Base-by-base conservation (phyloP, 2,797 vertebrate species). In the Amphiprion clarkii region DNA sequence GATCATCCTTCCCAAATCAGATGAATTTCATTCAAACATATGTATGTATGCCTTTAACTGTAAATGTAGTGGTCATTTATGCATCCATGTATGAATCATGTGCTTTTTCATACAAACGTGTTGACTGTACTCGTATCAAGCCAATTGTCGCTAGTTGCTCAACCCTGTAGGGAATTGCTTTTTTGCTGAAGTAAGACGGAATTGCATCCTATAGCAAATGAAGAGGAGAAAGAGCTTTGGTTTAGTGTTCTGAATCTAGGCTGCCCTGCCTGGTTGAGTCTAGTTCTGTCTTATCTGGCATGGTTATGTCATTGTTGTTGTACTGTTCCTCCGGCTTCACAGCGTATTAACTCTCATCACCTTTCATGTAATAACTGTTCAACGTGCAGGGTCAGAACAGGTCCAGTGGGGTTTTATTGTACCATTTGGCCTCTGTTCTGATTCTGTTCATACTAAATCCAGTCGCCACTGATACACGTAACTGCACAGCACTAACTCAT, bases 211-310 rank as follows among this genome's bases (percentile, higher is more conserved):
- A n/a, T 10, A 39, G 36, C 36, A 39, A 11, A 11, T 39, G 23
- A 40, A 54, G 6, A 16, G 46, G 23, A 42, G 48, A 14, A 2
- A 9, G 44, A n/a, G 23, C 40, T 51, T 57, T 6, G 6, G 29
- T 31, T 23, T 33, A 54, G 6, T 7, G 27, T 33, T 59, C 4
- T 39, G 25, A 62, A 54, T 44, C 59, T 48, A 9, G 6, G 42
- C 57, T 40, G 21, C 42, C 29, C 61, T 62, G 42, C 16, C 25
- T 49, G 44, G 36, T 68, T 39, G 51, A 51, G 52, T 49, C 40
- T 48, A 12, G 40, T 49, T 0, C 19, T 5, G 31, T 44, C 51
- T 17, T 5, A 39, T 29, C 16, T 31, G 53, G n/a, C n/a, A 11
- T 42, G 52, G 27, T 33, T 4, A 2, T 25, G 31, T 29, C 17